Evolutionary conservation across 2,797 vertebrate genomes (phyloP), one percentile per base, ranked within the genome.

Genomic region (Pseudochaenichthys georgianus): DNA sequence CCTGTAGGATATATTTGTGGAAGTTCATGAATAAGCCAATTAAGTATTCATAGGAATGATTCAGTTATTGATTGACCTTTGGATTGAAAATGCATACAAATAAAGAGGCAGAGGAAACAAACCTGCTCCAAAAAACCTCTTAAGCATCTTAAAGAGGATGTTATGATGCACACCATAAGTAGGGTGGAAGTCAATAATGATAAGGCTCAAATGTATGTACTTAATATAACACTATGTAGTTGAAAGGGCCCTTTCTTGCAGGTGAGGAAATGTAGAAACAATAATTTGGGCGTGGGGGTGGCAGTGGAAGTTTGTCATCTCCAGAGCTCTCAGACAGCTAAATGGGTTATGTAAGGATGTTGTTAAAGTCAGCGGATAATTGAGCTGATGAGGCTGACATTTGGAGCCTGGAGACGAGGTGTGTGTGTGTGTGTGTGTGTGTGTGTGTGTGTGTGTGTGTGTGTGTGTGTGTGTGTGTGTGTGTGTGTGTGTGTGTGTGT

Each of bases 301-400:
- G 65, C 42, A 13, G 46, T 23, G 61, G 66, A 78, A 51, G 64
- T 70, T 74, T 75, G 57, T 76, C 80, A 66, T 71, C 78, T 59
- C 21, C 34, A 1, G 1, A 51, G 70, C 66, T 68, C 77, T 77
- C 69, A 79, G 75, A 74, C 73, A 21, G 64, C 48, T 61, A 47
- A 78, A 81, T 17, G 64, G 68, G 72, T 89, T 83, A 86, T 55
- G 69, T 70, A 80, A 86, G 80, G 81, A 83, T 73, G 85, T 73
- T 79, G 82, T 84, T 80, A 69, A 84, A 89, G 81, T 82, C 73
- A 28, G 75, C 6, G 80, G 84, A 83, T 89, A 88, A 90, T 88
- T 89, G 87, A 88, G 83, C 78, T 89, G 87, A 91, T 89, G 90
- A 87, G 77, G 74, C 80, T 85, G 87, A 88, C 87, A 89, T 91